phyloP scores from a whole-genome alignment of 2,888 invertebrate genomes.

The Maniola hyperantus region DNA sequence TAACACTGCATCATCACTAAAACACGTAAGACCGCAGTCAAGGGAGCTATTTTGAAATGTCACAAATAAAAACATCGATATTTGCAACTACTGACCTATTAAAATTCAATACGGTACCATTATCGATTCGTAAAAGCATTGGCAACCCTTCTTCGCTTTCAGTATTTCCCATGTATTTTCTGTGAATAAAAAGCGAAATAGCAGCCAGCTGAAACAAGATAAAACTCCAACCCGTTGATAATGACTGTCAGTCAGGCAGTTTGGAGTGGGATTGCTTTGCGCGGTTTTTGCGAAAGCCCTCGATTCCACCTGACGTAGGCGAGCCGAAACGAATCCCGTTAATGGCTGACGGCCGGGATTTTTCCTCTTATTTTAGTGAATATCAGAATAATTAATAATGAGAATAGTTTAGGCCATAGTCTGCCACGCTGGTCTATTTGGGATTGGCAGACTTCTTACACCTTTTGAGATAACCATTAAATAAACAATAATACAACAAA shows the following conservation, averaged over 20 bases:
- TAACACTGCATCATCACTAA: too few relatives aligned
- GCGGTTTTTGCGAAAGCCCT: slow-evolving; percentile 11
- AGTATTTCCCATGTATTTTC: not conserved
- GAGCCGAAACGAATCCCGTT: slow-evolving; percentile 15
- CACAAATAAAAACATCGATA: too few relatives aligned
- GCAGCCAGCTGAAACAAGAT: slow-evolving; percentile 1
- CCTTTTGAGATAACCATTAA: too few relatives aligned
- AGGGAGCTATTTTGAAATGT: too few relatives aligned
- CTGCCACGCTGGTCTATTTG: too few relatives aligned
- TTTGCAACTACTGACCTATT: too few relatives aligned
- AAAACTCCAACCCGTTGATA: slow-evolving; percentile 18
- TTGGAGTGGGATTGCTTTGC: slow-evolving; percentile 17
- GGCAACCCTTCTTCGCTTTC: not conserved
- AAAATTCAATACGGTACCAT: too few relatives aligned
- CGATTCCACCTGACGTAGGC: slow-evolving; percentile 20
- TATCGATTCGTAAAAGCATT: not conserved
- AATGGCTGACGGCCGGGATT: slow-evolving; percentile 8
- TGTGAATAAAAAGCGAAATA: not conserved
- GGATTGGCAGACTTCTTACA: too few relatives aligned
- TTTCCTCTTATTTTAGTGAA: slow-evolving; percentile 12
- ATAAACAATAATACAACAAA: too few relatives aligned
- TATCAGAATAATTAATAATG: too few relatives aligned
- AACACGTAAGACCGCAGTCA: too few relatives aligned
- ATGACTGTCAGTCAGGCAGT: slow-evolving; percentile 21
- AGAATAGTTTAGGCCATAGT: too few relatives aligned